These are phyloP conservation scores for Halcyon chelicuti DNA, from an alignment of 2,797 vertebrate species.

Conservation along the genomic window DNA sequence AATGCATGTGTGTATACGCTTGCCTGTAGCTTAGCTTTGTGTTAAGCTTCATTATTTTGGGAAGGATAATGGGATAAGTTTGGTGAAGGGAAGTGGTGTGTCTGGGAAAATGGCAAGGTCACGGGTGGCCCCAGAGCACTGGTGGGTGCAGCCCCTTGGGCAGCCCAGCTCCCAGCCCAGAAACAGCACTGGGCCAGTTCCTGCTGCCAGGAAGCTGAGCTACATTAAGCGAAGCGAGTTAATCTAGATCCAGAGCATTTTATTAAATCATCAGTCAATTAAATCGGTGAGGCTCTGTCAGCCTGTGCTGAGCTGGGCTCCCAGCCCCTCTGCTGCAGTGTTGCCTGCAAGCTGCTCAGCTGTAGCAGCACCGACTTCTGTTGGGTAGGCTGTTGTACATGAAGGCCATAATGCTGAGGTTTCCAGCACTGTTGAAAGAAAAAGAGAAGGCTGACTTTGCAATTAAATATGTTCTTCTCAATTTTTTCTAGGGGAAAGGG, in stretches of 20 bases:
- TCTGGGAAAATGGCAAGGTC: fast-evolving
- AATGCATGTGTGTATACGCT: fast-evolving
- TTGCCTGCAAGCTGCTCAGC: not conserved
- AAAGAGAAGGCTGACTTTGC: not conserved
- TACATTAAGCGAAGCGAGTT: conserved; percentile 9
- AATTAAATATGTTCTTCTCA: not conserved
- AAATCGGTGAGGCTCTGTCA: not conserved
- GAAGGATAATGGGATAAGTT: not conserved
- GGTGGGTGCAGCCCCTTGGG: not conserved
- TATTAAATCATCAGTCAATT: conserved; percentile 68
- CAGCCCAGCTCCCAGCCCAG: not conserved
- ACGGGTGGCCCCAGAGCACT: fast-evolving
- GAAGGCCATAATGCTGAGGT: not conserved
- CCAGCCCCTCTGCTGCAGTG: not conserved
- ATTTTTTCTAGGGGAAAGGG: not conserved
- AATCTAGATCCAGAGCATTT: conserved; percentile 54
- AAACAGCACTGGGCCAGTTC: not conserved
- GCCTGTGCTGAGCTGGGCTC: not conserved
- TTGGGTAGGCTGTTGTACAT: not conserved
- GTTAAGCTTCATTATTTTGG: not conserved
- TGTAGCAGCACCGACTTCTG: not conserved
- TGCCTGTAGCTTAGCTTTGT: not conserved
- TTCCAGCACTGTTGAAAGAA: not conserved
- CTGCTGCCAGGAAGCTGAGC: conserved; percentile 40
- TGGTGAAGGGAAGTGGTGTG: not conserved